Conservation (phyloP, 2,113 vertebrate species). For the Axis porcinus region DNA sequence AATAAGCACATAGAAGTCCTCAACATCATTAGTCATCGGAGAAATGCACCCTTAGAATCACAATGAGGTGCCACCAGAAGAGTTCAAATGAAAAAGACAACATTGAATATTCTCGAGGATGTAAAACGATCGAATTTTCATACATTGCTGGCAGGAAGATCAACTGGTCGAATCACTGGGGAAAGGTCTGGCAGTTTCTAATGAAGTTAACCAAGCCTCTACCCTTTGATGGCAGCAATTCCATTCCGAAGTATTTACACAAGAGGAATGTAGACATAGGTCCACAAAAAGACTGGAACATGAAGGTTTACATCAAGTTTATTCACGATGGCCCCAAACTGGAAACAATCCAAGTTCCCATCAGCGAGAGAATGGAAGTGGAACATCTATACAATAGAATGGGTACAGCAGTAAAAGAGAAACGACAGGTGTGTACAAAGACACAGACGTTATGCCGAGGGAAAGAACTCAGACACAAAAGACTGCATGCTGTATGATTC, state of each 20-base stretch:
- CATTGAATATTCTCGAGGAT: accelerated
- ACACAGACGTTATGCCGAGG: neutral
- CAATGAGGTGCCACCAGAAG: neutral
- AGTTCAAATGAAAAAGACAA: neutral
- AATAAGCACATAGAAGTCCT: neutral
- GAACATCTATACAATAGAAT: neutral
- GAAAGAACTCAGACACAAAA: conserved; percentile 37
- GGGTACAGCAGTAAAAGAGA: neutral
- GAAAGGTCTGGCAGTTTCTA: neutral
- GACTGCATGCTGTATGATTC: neutral
- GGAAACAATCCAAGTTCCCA: conserved; percentile 51
- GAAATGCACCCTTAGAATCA: neutral
- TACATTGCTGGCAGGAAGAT: accelerated
- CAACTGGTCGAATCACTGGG: neutral
- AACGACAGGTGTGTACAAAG: neutral
- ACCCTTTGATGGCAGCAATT: neutral
- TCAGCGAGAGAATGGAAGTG: neutral
- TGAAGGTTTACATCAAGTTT: neutral
- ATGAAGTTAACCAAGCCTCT: conserved; percentile 38
- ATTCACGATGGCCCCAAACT: conserved; percentile 16
- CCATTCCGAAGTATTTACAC: conserved; percentile 24
- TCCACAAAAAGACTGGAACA: neutral
- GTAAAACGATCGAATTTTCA: neutral
- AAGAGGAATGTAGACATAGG: conserved; percentile 35
- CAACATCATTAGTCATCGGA: neutral